Evolutionary conservation across 2,888 invertebrate species (phyloP), one percentile per base, ranked within the genome.

Genomic region (Eupelmus urozonus): DNA sequence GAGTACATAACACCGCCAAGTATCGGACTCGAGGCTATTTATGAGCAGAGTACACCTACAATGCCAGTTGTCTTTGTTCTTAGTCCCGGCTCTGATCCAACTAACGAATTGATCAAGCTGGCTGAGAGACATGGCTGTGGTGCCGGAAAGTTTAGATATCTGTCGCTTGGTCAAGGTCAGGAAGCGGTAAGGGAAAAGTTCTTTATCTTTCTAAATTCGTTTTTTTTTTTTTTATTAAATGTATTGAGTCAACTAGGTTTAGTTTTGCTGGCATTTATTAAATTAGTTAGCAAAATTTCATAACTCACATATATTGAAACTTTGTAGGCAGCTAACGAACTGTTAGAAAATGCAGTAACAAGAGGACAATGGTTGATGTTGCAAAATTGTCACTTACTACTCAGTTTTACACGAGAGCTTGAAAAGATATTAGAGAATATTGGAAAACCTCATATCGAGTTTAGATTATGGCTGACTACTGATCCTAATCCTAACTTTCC

Each of bases 111-210:
- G 69, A 94, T 95, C 92, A 96, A 95, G 89, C 88, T 96, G 18
- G 95, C 96, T 5, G 93, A 95, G 81, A 90, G 93, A 83, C 91
- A 93, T 81, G 93, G 94, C 57, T 93, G 93, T 80, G 92, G 92
- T 18, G 90, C 90, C 59, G 93, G 93, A 57, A 96, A 95, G 88
- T 96, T 98, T 88, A 94, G 95, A 85, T 96, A 96, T 87, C 92
- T 98, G 23, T 98, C 98, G 0, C 92, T 98, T 1, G 98, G 98
- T 1, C 98, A 98, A 90, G 98, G 97, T 0, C 98, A 98, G 88
- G 97, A 98, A 89, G 92, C 93, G 85, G 96, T 96, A 82, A 88
- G 53, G 20, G 11, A 20, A 90, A 72, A 49, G 27, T 57, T 55
- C 25, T 42, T 62, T 13, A 16, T 25, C 25, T 62, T 42, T 13